Conservation (phyloP, 1,140 invertebrate species). For the Eriocheir sinensis region DNA sequence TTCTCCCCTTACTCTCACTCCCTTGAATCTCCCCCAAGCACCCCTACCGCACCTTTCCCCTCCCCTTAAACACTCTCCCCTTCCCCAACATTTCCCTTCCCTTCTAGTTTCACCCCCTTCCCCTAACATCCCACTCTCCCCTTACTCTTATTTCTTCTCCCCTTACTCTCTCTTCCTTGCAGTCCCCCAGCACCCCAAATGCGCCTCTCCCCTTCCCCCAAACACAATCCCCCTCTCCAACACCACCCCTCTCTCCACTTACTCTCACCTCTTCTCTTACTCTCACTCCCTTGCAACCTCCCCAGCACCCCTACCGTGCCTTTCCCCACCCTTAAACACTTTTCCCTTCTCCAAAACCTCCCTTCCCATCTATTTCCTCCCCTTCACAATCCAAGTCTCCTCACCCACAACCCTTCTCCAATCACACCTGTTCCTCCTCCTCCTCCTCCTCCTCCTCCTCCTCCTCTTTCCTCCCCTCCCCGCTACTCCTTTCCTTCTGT, state of each 20-base stretch:
- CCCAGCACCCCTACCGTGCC: too few relatives aligned
- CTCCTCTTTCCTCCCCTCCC: neutral
- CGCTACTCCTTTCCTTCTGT: neutral
- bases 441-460: too few relatives aligned
- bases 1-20: too few relatives aligned
- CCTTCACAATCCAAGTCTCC: too few relatives aligned
- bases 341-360: too few relatives aligned
- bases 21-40: too few relatives aligned
- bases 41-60: neutral
- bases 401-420: too few relatives aligned
- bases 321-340: too few relatives aligned
- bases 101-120: neutral
- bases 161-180: too few relatives aligned
- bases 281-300: neutral
- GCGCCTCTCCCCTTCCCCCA: neutral
- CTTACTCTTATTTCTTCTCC: too few relatives aligned
- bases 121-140: neutral
- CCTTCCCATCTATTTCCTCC: too few relatives aligned
- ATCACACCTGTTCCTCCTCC: too few relatives aligned
- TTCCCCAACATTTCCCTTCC: neutral
- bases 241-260: neutral
- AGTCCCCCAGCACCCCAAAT: neutral
- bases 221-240: neutral
- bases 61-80: neutral
- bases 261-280: neutral